Conservation (phyloP, 2,113 vertebrate genomes). For the Dipodomys merriami region DNA sequence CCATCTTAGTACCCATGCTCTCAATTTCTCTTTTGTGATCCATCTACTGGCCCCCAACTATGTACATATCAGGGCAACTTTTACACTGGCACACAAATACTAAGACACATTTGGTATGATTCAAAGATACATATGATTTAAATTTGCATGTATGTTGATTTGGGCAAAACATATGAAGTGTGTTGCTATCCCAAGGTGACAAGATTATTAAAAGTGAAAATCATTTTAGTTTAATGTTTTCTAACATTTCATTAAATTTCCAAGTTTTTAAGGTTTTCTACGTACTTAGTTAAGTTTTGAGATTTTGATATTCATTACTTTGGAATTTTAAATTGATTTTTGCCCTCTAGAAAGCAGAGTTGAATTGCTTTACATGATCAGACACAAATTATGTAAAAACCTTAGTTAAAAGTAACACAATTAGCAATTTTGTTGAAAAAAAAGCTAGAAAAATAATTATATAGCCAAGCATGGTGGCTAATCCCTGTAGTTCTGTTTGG, state of each 20-base stretch:
- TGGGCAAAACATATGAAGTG: neutral
- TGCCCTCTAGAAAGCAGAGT: neutral
- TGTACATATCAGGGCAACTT: too few relatives aligned
- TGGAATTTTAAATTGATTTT: constrained; percentile 31
- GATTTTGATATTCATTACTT: neutral
- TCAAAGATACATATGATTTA: neutral
- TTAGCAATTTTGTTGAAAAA: neutral
- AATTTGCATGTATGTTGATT: neutral
- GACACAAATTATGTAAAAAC: neutral
- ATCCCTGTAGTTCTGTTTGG: too few relatives aligned
- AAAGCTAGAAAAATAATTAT: neutral
- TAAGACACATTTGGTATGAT: neutral
- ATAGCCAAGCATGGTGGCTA: neutral
- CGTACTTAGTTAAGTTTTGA: neutral
- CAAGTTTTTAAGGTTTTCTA: neutral
- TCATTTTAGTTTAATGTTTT: neutral
- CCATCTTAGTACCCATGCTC: too few relatives aligned
- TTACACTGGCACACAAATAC: too few relatives aligned
- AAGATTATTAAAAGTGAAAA: neutral
- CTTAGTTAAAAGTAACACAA: neutral
- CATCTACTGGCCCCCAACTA: too few relatives aligned
- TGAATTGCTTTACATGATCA: neutral
- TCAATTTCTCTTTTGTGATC: too few relatives aligned
- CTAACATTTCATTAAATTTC: neutral
- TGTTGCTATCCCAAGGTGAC: neutral